Conservation (phyloP, 1,140 invertebrate genomes). For the Steinernema feltiae region DNA sequence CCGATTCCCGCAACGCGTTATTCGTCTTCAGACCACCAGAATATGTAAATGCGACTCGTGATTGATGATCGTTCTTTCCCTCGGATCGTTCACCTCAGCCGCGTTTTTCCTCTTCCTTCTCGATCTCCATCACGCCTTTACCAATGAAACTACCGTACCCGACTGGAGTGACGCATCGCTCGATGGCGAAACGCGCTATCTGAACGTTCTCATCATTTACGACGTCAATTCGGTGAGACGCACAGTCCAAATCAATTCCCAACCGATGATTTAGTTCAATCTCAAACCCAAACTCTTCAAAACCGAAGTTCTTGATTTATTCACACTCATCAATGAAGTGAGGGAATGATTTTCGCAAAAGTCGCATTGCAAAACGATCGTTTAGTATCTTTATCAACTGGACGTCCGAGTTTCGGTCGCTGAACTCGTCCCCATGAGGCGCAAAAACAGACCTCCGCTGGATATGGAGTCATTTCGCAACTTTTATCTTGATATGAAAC, state of each 20-base stretch:
- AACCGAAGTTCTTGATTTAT: not conserved
- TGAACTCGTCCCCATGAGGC: not conserved
- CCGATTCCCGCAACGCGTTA: not conserved
- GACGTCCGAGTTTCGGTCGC: not conserved
- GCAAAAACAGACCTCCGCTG: not conserved
- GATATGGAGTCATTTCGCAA: not conserved
- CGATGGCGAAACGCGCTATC: not conserved
- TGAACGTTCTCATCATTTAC: not conserved
- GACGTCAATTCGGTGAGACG: not conserved
- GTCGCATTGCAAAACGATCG: not conserved
- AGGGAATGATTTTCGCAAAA: not conserved
- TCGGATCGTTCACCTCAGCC: not conserved
- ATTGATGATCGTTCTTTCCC: not conserved
- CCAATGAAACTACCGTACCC: not conserved
- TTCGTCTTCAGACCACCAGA: not conserved
- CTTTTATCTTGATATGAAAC: not conserved
- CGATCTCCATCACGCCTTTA: not conserved
- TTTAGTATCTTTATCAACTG: not conserved
- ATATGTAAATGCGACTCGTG: not conserved
- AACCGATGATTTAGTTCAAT: not conserved
- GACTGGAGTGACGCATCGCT: not conserved
- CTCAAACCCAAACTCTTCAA: not conserved
- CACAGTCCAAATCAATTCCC: not conserved
- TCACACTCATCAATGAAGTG: not conserved
- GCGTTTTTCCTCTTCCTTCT: not conserved